Percentiles rank a stretch among this genome's conserved stretches.
Evolutionary conservation across 2,797 vertebrate genomes (phyloP).

Genomic region (Gambusia yucatana): DNA sequence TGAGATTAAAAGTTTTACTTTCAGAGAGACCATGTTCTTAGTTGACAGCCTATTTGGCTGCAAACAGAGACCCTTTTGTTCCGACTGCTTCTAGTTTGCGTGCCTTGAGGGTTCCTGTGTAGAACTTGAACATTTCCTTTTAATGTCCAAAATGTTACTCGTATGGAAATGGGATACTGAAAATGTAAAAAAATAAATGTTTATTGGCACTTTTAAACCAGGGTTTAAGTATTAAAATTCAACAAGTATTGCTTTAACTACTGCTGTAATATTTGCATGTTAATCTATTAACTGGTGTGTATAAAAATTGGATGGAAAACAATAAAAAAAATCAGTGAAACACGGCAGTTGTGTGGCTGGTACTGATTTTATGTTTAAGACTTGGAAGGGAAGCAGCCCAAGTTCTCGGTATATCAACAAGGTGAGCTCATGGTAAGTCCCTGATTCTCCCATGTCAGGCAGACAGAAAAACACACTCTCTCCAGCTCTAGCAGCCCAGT

Average conservation of each 20-base stretch:
- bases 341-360: conserved; percentile 33
- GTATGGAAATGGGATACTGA: neutral
- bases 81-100: neutral
- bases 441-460: conserved; percentile 76
- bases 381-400: conserved; percentile 54
- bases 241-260: conserved; percentile 21
- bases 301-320: conserved; percentile 18
- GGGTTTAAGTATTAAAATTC: neutral
- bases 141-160: neutral
- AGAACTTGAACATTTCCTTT: neutral
- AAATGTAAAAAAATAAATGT: neutral
- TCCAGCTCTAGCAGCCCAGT: conserved; percentile 58
- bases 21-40: conserved; percentile 3
- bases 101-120: neutral
- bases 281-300: conserved; percentile 17
- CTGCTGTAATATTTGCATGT: neutral
- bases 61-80: conserved; percentile 3
- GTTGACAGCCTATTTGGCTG: neutral
- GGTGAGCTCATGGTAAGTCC: conserved; percentile 83
- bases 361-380: conserved; percentile 47
- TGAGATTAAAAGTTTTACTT: conserved; percentile 4
- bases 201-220: neutral
- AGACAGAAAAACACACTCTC: conserved; percentile 67
- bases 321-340: conserved; percentile 28
- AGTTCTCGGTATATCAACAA: conserved; percentile 73